Percentiles rank a stretch among this genome's conserved stretches.
Conservation (phyloP, 2,888 invertebrate genomes). For the Idaea aversata region DNA sequence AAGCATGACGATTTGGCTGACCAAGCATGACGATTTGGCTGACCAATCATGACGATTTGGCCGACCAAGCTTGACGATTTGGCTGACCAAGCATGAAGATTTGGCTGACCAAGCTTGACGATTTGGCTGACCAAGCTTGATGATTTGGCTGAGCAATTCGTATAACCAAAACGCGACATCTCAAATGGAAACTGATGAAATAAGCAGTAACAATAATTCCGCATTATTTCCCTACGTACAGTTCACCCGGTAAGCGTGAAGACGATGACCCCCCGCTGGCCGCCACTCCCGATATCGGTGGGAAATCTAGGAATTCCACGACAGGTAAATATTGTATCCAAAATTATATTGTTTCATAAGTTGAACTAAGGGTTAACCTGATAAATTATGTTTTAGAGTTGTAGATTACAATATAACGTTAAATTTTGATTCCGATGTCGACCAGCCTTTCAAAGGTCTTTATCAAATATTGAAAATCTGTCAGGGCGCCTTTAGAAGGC, state of each 20-base stretch:
- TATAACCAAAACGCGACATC: too few relatives aligned
- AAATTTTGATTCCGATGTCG: too few relatives aligned
- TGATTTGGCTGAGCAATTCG: not conserved
- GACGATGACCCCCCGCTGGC: constrained; percentile 69
- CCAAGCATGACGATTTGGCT: too few relatives aligned
- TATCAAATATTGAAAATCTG: too few relatives aligned
- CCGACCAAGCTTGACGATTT: too few relatives aligned
- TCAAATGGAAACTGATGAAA: too few relatives aligned
- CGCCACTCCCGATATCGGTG: constrained; percentile 57
- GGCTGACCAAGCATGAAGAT: not conserved
- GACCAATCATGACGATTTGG: not conserved
- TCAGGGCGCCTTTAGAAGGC: too few relatives aligned
- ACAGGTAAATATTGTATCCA: constrained; percentile 36
- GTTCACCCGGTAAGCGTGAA: constrained; percentile 72
- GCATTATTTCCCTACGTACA: constrained; percentile 26
- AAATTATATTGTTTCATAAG: constrained; percentile 4
- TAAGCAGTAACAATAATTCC: not conserved
- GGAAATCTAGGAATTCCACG: constrained; percentile 40
- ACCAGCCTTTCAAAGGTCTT: too few relatives aligned
- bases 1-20: not conserved
- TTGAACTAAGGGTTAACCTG: not conserved
- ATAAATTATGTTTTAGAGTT: too few relatives aligned
- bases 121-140: not conserved
- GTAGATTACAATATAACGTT: too few relatives aligned
- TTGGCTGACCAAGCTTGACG: too few relatives aligned